Evolutionary conservation across 2,113 vertebrate genomes (phyloP), one percentile per base, ranked within the genome.

Genomic region (Oreochromis tanganicae): DNA sequence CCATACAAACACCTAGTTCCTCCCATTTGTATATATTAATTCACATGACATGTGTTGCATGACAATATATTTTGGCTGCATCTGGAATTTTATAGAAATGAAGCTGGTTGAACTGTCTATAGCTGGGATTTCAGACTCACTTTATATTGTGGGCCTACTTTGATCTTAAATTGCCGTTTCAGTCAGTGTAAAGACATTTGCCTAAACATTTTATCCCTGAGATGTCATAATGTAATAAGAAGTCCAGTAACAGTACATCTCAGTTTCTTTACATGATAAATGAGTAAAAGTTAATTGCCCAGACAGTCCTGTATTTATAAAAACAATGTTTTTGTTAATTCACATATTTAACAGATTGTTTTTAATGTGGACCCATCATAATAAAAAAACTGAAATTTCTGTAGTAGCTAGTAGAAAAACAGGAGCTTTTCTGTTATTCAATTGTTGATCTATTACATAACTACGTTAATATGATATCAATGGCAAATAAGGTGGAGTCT

Each of bases 251-350:
- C 59, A 36, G 32, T 36, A 63, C 17, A 36, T 19, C 59, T 19
- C 1, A 63, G 0, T 63, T 63, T 63, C 17, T 36, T 12, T 36
- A 63, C 59, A 63, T 0, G 59, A 0, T 36, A 1, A 63, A 36
- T 63, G 9, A n/a, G n/a, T n/a, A n/a, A n/a, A n/a, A n/a, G n/a
- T n/a, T n/a, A n/a, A n/a, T n/a, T n/a, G n/a, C n/a, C n/a, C 32
- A 63, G 1, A 63, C 2, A 4, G 59, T 63, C 32, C 36, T 3
- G 0, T 63, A 36, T 63, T 63, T 36, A 63, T 63, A 63, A n/a
- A n/a, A 63, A 63, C 32, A 36, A 36, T 36, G 6, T 66, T 66
- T 66, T 66, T 66, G 17, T 36, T 66, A 66, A 36, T 66, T 66
- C 36, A 36, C 10, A n/a, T 10, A 0, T 66, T 66, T 66, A 66